Base-by-base conservation (phyloP, 2,888 invertebrate species). In the Temnothorax ravouxi region DNA sequence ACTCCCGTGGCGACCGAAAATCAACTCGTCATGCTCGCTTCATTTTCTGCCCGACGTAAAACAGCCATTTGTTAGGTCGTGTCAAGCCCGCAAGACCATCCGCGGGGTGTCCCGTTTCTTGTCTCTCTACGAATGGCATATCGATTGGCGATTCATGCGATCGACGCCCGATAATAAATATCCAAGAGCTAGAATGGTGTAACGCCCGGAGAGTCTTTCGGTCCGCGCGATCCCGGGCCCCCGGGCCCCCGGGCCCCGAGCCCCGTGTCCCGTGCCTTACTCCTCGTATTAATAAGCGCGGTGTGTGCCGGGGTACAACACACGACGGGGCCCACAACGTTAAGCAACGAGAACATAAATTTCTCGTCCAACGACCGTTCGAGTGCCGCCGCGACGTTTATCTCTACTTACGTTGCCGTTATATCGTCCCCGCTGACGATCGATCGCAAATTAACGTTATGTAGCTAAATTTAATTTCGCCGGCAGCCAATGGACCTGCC, bases 1-100 rank as follows among this genome's bases (percentile, higher is more conserved):
- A 90, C 91, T 90, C 90, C 89, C 88, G 91, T 91, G 89, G 91
- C 72, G 86, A 91, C 91, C 92, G 93, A 94, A 94, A 95, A 94
- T 94, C 93, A 93, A 94, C 94, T 93, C 93, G 94, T 95, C 94
- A 95, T 94, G 93, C 94, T 94, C 92, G 93, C 94, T 94, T 95
- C 94, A 94, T 95, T 95, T 95, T 94, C 94, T 94, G 93, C 88
- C 91, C 93, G 92, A 93, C 93, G 93, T 94, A 94, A 95, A 94
- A 94, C 94, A 94, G 94, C 94, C 94, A 94, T 95, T 95, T 94
- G 94, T 94, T 95, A 94, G 91, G 91, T 91, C 93, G 93, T 92
- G 94, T 94, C 94, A 93, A 93, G 91, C 91, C 90, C 88, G 88
- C 90, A 90, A 92, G 91, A 91, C 92, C 89, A 91, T 93, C 93